Percentiles rank a stretch among this genome's conserved stretches.
Conservation (phyloP, 2,888 invertebrate genomes). For the Alitta virens region DNA sequence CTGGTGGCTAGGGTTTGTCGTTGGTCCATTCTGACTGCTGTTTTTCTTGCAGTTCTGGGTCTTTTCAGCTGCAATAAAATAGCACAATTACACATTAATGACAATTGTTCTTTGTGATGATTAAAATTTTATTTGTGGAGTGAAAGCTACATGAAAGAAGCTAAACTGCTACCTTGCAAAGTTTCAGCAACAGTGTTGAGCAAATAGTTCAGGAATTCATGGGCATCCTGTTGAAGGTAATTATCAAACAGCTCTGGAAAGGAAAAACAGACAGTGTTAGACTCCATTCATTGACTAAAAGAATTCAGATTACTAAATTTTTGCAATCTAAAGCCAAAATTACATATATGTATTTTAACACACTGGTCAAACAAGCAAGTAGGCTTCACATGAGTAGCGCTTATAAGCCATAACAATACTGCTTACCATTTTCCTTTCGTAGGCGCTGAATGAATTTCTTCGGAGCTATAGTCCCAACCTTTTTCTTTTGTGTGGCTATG, state of each 20-base stretch:
- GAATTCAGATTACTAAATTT: background rate
- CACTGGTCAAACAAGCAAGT: too few species aligned
- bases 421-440: slow-evolving; percentile 91
- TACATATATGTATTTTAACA: too few species aligned
- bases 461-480: slow-evolving; percentile 97
- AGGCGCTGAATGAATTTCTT: slow-evolving; percentile 98
- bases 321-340: too few species aligned
- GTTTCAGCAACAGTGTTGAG: slow-evolving; percentile 69
- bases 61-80: slow-evolving; percentile 42
- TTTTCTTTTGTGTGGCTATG: slow-evolving; percentile 99
- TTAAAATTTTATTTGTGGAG: too few species aligned
- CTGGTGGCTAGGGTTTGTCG: background rate
- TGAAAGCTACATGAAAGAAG: too few species aligned
- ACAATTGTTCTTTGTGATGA: too few species aligned
- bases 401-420: too few species aligned
- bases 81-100: background rate
- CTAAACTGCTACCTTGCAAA: slow-evolving; percentile 70
- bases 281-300: too few species aligned
- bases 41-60: slow-evolving; percentile 30
- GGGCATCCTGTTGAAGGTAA: slow-evolving; percentile 99
- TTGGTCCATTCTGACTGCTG: slow-evolving; percentile 24
- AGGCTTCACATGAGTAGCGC: too few species aligned
- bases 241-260: slow-evolving; percentile 95
- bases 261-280: too few species aligned
- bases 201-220: slow-evolving; percentile 98